Evolutionary conservation across 2,888 invertebrate species (phyloP).

Genomic region (Acanthosepion lycidas): DNA sequence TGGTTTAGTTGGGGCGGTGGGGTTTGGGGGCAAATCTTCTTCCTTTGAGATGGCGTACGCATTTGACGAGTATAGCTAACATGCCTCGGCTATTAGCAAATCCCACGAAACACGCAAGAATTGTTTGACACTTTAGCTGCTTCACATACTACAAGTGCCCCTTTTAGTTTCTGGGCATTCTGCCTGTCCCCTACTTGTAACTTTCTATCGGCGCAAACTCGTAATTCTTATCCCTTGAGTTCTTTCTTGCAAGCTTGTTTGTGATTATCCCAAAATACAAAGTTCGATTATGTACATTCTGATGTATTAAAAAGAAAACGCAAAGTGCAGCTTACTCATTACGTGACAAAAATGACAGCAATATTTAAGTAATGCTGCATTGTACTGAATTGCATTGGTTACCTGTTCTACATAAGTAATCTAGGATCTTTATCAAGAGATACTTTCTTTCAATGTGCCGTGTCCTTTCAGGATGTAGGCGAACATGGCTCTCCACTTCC

Average conservation of each 20-base stretch:
- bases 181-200: neutral
- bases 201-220: neutral
- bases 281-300: too few species aligned
- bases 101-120: neutral
- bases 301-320: too few species aligned
- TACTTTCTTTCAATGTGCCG: too few species aligned
- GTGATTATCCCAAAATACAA: neutral
- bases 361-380: too few species aligned
- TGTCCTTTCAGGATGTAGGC: too few species aligned
- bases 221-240: neutral
- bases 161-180: neutral
- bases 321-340: too few species aligned
- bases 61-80: neutral
- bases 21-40: neutral
- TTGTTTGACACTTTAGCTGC: neutral
- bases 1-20: too few species aligned
- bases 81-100: neutral
- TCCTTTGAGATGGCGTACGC: neutral
- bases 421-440: too few species aligned
- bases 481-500: too few species aligned
- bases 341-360: too few species aligned
- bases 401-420: too few species aligned
- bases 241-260: neutral
- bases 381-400: too few species aligned
- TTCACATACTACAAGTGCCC: neutral